A percentile compares a stretch with the other conserved stretches of the same genome.
These are phyloP conservation scores for Cercopithecus hamlyni DNA, from an alignment of 2,797 vertebrate genomes.

Conservation along the genomic window DNA sequence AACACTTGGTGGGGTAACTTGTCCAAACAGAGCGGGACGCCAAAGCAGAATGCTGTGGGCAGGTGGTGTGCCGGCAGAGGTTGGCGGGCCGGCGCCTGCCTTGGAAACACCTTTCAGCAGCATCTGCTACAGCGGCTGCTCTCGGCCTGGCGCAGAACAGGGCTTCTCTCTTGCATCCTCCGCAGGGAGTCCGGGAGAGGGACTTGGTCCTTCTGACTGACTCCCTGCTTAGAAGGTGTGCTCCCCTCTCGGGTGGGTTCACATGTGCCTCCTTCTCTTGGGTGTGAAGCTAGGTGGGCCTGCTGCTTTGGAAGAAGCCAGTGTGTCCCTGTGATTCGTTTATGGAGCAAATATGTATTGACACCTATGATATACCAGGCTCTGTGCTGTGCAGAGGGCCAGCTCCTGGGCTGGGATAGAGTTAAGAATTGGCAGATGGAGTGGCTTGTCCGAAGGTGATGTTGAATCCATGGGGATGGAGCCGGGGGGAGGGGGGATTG, in stretches of 20 bases:
- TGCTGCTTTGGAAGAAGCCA: background rate
- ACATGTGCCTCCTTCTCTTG: too few relatives aligned
- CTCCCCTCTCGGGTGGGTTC: background rate
- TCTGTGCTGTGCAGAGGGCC: background rate
- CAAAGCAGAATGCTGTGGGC: conserved; percentile 67
- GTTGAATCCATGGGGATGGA: background rate
- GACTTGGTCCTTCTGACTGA: background rate
- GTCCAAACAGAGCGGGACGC: conserved; percentile 76
- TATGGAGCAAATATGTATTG: background rate
- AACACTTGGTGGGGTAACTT: conserved; percentile 64
- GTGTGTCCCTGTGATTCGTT: background rate
- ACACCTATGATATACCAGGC: background rate
- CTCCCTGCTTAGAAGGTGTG: background rate
- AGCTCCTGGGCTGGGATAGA: background rate
- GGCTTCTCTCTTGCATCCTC: background rate
- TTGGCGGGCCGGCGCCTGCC: conserved; percentile 42
- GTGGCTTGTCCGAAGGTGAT: background rate
- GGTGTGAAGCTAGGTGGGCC: background rate
- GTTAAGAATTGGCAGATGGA: background rate
- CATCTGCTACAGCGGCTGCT: background rate
- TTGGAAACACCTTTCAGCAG: background rate
- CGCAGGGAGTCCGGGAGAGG: background rate
- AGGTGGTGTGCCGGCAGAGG: conserved; percentile 67
- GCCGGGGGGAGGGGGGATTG: background rate
- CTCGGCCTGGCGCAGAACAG: background rate